Percentiles rank a stretch among this genome's conserved stretches.
Conservation (phyloP, 2,888 invertebrate species). For the Drosophila nigritarsus region DNA sequence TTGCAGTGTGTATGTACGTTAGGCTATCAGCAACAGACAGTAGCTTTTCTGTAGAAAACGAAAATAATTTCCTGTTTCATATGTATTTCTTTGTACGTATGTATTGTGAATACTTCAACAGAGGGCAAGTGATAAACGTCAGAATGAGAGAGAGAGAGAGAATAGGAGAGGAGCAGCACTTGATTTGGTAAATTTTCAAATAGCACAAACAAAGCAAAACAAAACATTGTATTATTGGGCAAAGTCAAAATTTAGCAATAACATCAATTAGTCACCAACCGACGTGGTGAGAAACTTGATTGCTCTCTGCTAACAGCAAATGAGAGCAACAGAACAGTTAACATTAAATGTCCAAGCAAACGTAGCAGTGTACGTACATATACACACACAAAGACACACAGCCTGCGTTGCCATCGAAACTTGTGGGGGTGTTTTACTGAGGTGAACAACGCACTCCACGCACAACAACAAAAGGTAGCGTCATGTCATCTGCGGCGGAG, state of each 20-base stretch:
- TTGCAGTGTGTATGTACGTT: background rate
- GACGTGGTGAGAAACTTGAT: constrained; percentile 40
- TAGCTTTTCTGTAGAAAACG: constrained; percentile 56
- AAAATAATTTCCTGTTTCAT: constrained; percentile 71
- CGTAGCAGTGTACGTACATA: constrained; percentile 5
- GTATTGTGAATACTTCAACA: constrained; percentile 5
- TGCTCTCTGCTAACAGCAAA: constrained; percentile 41
- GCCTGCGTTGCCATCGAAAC: constrained; percentile 10
- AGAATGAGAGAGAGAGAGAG: constrained; percentile 4
- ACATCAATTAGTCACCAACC: constrained; percentile 54
- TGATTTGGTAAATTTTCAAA: constrained; percentile 38
- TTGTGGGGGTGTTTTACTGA: constrained; percentile 58
- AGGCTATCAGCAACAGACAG: constrained; percentile 30
- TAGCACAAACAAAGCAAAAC: constrained; percentile 27
- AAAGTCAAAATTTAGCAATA: constrained; percentile 45
- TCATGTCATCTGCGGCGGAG: constrained; percentile 18
- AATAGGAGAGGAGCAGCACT: constrained; percentile 13
- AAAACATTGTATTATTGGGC: constrained; percentile 42
- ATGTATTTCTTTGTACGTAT: background rate
- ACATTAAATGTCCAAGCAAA: constrained; percentile 3
- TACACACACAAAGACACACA: background rate
- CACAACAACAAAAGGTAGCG: constrained; percentile 7
- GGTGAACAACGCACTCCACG: constrained; percentile 55
- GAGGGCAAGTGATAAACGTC: constrained; percentile 5
- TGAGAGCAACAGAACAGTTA: constrained; percentile 33